Percentiles rank a stretch among this genome's conserved stretches.
Evolutionary conservation across 2,113 vertebrate species (phyloP).

Genomic region (Gymnogyps californianus): DNA sequence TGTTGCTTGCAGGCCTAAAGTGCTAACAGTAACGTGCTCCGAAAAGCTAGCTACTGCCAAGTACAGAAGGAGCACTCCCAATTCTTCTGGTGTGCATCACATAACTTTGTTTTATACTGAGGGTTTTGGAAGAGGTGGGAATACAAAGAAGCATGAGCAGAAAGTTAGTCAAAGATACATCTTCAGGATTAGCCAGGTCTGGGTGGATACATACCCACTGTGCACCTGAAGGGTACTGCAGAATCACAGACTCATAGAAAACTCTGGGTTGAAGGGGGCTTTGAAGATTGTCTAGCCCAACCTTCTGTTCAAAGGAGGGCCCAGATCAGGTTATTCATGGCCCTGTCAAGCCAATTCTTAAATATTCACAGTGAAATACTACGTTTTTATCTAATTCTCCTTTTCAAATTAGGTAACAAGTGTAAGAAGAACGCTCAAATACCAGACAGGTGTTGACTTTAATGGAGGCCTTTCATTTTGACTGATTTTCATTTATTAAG

Average conservation of each 20-base stretch:
- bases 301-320: neutral
- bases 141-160: neutral
- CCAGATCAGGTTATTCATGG: neutral
- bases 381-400: neutral
- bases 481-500: neutral
- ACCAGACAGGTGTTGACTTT: neutral
- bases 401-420: neutral
- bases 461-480: neutral
- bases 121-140: neutral
- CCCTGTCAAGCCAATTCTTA: neutral
- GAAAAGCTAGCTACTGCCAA: neutral
- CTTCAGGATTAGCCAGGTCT: neutral
- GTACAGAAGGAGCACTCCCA: neutral
- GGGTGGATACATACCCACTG: fast-evolving
- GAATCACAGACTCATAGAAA: neutral
- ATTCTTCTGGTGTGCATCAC: neutral
- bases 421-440: neutral
- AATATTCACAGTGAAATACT: neutral
- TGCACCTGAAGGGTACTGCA: neutral
- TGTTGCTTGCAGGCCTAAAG: neutral
- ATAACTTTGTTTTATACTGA: neutral
- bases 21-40: neutral
- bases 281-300: neutral
- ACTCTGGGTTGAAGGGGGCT: neutral
- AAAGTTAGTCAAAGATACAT: neutral